Evolutionary conservation across 2,113 vertebrate genomes (phyloP).

Genomic region (Saguinus imperator): DNA sequence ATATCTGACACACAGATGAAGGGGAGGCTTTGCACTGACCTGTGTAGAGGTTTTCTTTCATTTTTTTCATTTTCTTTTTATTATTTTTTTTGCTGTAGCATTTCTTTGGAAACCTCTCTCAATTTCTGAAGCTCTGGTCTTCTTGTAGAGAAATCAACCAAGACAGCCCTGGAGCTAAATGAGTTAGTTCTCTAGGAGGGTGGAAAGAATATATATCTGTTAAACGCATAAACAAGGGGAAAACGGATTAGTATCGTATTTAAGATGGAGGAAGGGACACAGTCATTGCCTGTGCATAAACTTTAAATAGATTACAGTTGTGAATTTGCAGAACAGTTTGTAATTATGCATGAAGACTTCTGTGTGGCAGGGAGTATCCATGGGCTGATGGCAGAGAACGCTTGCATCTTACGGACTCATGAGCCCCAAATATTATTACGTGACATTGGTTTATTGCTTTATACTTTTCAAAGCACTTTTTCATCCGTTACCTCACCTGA

Average conservation of each 20-base stretch:
- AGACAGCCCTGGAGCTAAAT: slow-evolving; percentile 41
- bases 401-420: neutral
- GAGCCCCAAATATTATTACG: neutral
- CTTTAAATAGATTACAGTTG: neutral
- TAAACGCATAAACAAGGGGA: neutral
- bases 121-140: slow-evolving; percentile 12
- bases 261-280: neutral
- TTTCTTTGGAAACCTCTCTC: neutral
- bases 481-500: neutral
- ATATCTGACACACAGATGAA: neutral
- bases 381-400: neutral
- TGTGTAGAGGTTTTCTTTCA: no score
- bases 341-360: neutral
- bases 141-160: slow-evolving; percentile 49
- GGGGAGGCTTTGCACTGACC: neutral
- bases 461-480: neutral
- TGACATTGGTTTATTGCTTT: neutral
- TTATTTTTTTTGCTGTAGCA: neutral
- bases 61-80: neutral
- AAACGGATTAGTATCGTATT: slow-evolving; percentile 58
- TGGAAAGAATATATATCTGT: neutral
- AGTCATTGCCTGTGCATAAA: neutral
- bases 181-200: slow-evolving; percentile 40
- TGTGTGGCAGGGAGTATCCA: fast-evolving
- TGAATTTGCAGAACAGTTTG: neutral